Conservation (phyloP, 2,888 invertebrate genomes). For the Acanthacorydalis orientalis region DNA sequence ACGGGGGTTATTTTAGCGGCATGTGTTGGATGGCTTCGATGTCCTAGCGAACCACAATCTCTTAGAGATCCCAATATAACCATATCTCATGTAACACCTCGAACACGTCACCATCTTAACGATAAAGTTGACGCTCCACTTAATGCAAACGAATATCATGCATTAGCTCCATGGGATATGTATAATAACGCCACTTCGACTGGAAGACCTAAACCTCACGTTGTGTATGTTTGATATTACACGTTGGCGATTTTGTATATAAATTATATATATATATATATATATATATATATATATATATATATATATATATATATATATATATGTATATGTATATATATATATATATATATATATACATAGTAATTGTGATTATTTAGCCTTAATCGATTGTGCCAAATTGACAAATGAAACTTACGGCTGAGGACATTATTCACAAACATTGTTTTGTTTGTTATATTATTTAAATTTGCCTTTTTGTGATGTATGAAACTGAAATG, state of each 20-base stretch:
- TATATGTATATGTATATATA: not conserved
- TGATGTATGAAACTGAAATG: no score
- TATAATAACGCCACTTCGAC: slow-evolving; percentile 13
- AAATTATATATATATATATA: not conserved
- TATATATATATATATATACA: not conserved
- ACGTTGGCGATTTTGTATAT: not conserved
- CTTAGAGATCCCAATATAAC: slow-evolving; percentile 1
- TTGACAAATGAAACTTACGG: no score
- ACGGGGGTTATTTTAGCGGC: not conserved
- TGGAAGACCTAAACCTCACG: slow-evolving; percentile 26
- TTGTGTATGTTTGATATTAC: slow-evolving; percentile 25
- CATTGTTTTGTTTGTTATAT: no score
- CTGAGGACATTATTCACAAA: no score
- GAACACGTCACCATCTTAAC: slow-evolving; percentile 20
- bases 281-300: not conserved
- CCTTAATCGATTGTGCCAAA: not conserved
- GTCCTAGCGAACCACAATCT: not conserved
- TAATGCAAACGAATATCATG: slow-evolving; percentile 22
- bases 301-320: no score
- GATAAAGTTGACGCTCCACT: slow-evolving; percentile 19
- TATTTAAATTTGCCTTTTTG: no score
- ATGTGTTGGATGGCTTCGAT: not conserved
- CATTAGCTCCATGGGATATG: slow-evolving; percentile 22
- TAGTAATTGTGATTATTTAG: not conserved
- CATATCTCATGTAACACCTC: slow-evolving; percentile 16